Evolutionary conservation across 2,113 vertebrate species (phyloP).

Genomic region (Salvelinus sp.): DNA sequence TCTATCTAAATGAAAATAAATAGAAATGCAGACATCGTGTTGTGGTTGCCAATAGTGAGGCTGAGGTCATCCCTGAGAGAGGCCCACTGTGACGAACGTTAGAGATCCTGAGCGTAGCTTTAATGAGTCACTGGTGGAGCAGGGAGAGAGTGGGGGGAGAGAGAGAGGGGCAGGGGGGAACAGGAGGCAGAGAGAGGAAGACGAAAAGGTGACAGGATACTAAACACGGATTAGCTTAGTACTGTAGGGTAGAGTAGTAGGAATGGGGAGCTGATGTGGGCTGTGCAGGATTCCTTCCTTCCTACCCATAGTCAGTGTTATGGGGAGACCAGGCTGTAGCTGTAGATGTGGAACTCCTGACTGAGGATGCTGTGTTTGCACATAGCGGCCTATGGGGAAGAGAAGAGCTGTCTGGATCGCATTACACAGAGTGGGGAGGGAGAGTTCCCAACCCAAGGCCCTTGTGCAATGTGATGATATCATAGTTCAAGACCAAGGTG

Average conservation of each 20-base stretch:
- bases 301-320: not conserved
- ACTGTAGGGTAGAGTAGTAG: no score
- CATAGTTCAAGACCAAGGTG: not conserved
- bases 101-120: conserved; percentile 7
- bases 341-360: not conserved
- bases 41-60: not conserved
- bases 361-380: not conserved
- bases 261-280: not conserved
- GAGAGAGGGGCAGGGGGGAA: no score
- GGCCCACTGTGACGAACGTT: not conserved
- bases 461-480: not conserved
- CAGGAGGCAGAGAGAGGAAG: no score
- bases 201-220: no score
- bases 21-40: not conserved
- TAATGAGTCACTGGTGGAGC: conserved; percentile 15
- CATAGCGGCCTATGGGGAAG: not conserved
- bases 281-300: not conserved
- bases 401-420: not conserved
- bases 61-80: not conserved
- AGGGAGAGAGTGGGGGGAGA: no score
- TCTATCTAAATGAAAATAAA: no score
- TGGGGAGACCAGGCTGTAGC: not conserved
- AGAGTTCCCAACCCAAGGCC: not conserved
- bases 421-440: not conserved
- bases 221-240: no score